Evolutionary conservation across 2,113 vertebrate genomes (phyloP).

Genomic region (Centrocercus urophasianus): DNA sequence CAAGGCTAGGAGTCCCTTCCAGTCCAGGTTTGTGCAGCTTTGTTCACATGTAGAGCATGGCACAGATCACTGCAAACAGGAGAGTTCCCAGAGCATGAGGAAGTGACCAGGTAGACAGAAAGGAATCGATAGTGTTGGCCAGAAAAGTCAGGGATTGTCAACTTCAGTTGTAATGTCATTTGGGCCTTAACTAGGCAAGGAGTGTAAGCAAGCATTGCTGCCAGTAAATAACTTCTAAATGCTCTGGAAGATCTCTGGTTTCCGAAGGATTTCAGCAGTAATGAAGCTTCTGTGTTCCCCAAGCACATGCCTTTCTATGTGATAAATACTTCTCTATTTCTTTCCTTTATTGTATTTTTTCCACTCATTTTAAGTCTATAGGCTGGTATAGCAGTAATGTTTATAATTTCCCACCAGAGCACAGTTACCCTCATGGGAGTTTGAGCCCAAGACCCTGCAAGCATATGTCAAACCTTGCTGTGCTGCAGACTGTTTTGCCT

Average conservation of each 20-base stretch:
- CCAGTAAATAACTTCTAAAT: background rate
- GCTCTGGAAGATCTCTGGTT: background rate
- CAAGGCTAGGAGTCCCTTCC: fast-evolving
- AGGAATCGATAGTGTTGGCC: background rate
- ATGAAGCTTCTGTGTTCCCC: background rate
- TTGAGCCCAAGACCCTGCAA: background rate
- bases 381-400: background rate
- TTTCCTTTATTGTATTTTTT: background rate
- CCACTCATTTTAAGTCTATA: background rate
- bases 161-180: background rate
- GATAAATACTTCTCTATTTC: background rate
- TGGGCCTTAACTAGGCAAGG: background rate
- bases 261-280: background rate
- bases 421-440: background rate
- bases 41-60: background rate
- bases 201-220: background rate
- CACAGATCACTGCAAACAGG: fast-evolving
- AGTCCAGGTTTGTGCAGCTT: background rate
- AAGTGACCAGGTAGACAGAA: background rate
- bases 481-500: background rate
- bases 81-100: background rate
- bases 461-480: background rate
- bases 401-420: background rate
- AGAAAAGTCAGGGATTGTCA: background rate
- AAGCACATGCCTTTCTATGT: background rate